A percentile compares a stretch with the other conserved stretches of the same genome.
phyloP scores from a whole-genome alignment of 2,888 invertebrate species.

The Congeria kusceri region DNA sequence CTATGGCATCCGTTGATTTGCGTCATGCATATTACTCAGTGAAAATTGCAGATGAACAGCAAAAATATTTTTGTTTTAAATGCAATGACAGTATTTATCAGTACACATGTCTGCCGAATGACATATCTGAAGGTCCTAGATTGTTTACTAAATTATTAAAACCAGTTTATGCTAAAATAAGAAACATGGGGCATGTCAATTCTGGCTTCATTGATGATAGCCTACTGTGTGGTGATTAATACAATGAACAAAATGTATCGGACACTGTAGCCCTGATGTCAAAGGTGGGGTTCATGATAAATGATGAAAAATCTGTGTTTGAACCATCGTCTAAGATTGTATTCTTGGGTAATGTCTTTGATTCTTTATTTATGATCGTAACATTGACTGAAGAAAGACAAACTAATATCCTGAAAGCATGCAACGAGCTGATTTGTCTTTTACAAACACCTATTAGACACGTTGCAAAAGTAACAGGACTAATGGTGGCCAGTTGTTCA shows the following conservation, averaged over 20 bases:
- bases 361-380: conserved; percentile 39
- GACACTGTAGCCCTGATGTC: conserved; percentile 16
- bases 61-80: conserved; percentile 38
- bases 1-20: conserved; percentile 41
- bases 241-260: conserved; percentile 24
- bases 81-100: conserved; percentile 43
- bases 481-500: conserved; percentile 32
- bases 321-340: conserved; percentile 13
- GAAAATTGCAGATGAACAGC: conserved; percentile 16
- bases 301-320: conserved; percentile 36
- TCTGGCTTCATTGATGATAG: conserved; percentile 55
- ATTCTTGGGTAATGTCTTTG: conserved; percentile 37
- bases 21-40: conserved; percentile 54
- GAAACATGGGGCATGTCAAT: conserved; percentile 22
- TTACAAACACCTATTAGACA: background rate
- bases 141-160: conserved; percentile 54
- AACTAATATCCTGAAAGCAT: background rate
- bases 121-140: conserved; percentile 36
- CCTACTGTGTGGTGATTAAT: conserved; percentile 11
- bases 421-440: conserved; percentile 1
- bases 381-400: conserved; percentile 15
- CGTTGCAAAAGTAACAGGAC: conserved; percentile 31
- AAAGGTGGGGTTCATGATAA: conserved; percentile 30
- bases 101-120: conserved; percentile 48
- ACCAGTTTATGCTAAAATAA: conserved; percentile 46